A percentile compares a stretch with the other conserved stretches of the same genome.
These are phyloP conservation scores for Callinectes sapidus DNA, from an alignment of 2,888 invertebrate genomes.

Conservation along the genomic window DNA sequence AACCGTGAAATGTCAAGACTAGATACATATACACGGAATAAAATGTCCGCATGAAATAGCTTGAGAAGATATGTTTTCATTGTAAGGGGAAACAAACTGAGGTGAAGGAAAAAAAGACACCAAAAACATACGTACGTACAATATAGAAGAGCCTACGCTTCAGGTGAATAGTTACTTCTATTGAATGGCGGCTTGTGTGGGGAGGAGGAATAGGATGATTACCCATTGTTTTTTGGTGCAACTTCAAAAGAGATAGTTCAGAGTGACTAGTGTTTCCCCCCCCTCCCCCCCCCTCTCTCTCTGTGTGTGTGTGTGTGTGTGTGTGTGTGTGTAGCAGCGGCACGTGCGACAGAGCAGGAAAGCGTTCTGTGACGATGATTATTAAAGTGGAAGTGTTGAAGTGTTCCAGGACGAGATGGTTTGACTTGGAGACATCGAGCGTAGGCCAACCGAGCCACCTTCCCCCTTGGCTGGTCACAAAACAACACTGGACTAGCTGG, in stretches of 20 bases:
- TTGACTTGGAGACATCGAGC: not conserved
- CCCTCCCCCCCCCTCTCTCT: no score
- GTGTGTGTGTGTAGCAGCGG: not conserved
- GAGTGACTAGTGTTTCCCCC: not conserved
- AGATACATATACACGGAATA: not conserved
- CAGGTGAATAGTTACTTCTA: not conserved
- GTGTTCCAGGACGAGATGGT: not conserved
- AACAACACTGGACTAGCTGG: not conserved
- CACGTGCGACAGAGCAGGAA: constrained; percentile 14
- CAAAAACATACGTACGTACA: not conserved
- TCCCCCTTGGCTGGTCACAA: not conserved
- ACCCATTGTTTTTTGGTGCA: not conserved
- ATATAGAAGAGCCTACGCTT: not conserved
- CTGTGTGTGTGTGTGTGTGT: not conserved
- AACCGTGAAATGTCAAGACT: not conserved
- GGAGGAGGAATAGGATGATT: not conserved
- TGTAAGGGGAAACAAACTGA: not conserved
- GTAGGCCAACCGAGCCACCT: not conserved
- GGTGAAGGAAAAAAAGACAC: not conserved
- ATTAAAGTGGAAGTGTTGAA: constrained; percentile 35
- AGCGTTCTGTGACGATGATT: not conserved
- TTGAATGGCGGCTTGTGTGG: not conserved
- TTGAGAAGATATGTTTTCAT: not conserved
- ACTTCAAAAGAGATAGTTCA: no score
- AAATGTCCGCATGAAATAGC: not conserved